Evolutionary conservation across 2,113 vertebrate species (phyloP), one percentile per base, ranked within the genome.

Genomic region (Halcyon malimbica): DNA sequence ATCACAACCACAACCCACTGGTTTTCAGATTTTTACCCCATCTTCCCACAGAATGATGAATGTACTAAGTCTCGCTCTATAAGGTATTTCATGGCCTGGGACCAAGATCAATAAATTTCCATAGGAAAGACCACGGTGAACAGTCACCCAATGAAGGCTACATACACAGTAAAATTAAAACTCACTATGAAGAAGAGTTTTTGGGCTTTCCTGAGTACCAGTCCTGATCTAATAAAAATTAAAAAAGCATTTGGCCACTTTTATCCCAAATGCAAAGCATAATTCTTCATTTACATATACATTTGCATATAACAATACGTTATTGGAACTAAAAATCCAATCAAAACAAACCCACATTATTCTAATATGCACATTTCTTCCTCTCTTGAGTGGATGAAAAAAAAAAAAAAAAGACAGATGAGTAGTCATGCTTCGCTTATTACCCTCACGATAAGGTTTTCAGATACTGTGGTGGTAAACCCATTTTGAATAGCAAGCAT

Each of bases 401-500:
- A 57, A 75, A 37, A 39, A 74, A 74, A 60, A 69, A 87, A 41
- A 6, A 42, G 74, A 79, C 77, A 90, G 65, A 93, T 91, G 75
- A 84, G 54, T 65, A 90, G 70, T 90, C 82, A 70, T 67, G 50
- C 63, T 91, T 93, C 74, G 70, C 81, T 83, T 94, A 93, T 83
- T 85, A 83, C 33, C n/a, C 29, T 93, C 57, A 75, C 0, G 1
- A 82, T 53, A 89, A 93, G 44, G 41, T 91, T 95, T 91, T 93
- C 90, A 74, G 37, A 77, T 53, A 51, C 41, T 35, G 41, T 25
- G 31, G 41, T 67, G 46, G 63, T 50, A 91, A 90, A 79, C 41
- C 60, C 56, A 54, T 74, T 96, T 68, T 78, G 77, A 93, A 94
- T 64, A 92, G 94, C 59, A 91, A 90, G 87, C 33, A 82, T 75